Percentiles rank a stretch among this genome's conserved stretches.
These are phyloP conservation scores for Lordiphosa clarofinis DNA, from an alignment of 1,140 invertebrate species.

Conservation along the genomic window DNA sequence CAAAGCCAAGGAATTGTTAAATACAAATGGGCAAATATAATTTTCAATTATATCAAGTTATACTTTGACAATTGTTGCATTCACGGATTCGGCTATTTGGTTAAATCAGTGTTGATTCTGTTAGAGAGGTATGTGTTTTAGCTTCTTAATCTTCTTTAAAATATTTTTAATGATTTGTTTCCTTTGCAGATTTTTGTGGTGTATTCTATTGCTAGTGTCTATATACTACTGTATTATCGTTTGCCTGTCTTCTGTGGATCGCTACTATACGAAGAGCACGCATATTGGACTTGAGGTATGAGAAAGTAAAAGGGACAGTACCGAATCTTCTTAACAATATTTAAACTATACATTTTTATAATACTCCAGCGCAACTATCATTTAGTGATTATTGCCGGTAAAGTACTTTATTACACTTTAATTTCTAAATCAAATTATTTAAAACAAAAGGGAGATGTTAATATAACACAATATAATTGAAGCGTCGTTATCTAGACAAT, in stretches of 20 bases:
- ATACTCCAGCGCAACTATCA: conserved; percentile 82
- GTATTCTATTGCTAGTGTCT: conserved; percentile 44
- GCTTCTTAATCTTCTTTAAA: background rate
- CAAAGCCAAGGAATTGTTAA: background rate
- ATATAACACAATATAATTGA: too few species aligned
- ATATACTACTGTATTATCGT: conserved; percentile 57
- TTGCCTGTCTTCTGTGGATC: conserved; percentile 57
- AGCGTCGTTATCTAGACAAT: too few species aligned
- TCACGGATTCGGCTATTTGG: conserved; percentile 61
- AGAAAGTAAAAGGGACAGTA: background rate
- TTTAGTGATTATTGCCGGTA: conserved; percentile 80
- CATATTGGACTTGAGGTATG: conserved; percentile 84
- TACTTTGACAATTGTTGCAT: conserved; percentile 61
- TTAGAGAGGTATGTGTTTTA: conserved; percentile 49
- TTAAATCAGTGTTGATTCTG: conserved; percentile 28
- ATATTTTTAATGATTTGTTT: background rate
- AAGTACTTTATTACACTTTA: background rate
- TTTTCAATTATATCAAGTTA: conserved; percentile 35
- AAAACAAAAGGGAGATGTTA: too few species aligned
- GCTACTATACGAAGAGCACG: conserved; percentile 79
- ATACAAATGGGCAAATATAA: background rate
- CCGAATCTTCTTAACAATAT: too few species aligned
- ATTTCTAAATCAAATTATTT: background rate
- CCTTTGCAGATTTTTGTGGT: conserved; percentile 56
- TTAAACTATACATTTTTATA: too few species aligned